Evolutionary conservation across 2,113 vertebrate genomes (phyloP), one percentile per base, ranked within the genome.

Genomic region (Halichoerus grypus): DNA sequence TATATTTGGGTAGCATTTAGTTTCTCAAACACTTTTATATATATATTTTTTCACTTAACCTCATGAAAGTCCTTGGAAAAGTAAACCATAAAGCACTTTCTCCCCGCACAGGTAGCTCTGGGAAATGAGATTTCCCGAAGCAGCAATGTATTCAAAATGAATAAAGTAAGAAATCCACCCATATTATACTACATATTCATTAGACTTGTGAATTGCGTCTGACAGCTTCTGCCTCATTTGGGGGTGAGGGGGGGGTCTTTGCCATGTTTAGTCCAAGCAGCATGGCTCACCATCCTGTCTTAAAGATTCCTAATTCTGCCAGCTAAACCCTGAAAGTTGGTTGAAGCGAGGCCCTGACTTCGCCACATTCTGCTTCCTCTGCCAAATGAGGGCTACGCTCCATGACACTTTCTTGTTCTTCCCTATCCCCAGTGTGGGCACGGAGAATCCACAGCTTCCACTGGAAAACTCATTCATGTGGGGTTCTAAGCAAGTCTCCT

Each of bases 141-240:
- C 69, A 81, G 72, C 67, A 83, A 71, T 83, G 26, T 81, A 89
- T 71, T 94, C 93, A 95, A 84, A 88, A 91, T 24, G 16, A 94
- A 94, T 86, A 46, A 53, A 81, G 87, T 74, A 46, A 79, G 85
- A 86, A 95, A 69, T 51, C 42, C n/a, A 39, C 79, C 89, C 33
- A 61, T 92, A 88, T 91, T 61, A 46, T 77, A 33, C 63, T 94
- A 9, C 97, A 42, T 57, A 94, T 77, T 94, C 97, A 95, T 97
- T 69, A 93, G 59, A n/a, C 51, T 79, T 39, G 26, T 90, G 81
- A 57, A 91, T 80, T 53, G 74, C 31, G 11, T 13, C 76, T 76
- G 93, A 93, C 95, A 84, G 88, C 51, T 96, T 79, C 79, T 8
- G 39, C 77, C 55, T 80, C 28, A 53, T 63, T 95, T 36, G 33